A percentile compares a stretch with the other conserved stretches of the same genome.
phyloP scores from a whole-genome alignment of 2,888 invertebrate genomes.

The Athripsodes cinereus region DNA sequence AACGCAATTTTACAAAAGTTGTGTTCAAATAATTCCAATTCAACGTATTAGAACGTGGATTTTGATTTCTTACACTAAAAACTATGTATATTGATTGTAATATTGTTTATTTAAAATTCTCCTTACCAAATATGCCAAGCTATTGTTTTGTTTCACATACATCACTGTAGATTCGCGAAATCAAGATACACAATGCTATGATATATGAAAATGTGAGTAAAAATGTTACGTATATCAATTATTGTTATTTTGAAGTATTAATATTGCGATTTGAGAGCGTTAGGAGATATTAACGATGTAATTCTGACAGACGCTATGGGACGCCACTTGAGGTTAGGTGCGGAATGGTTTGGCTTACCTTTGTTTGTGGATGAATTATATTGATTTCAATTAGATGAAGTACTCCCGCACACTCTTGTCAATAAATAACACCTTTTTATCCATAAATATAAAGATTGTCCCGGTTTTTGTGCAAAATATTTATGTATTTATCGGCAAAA shows the following conservation, averaged over 20 bases:
- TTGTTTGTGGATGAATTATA: slow-evolving; percentile 52
- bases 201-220: neutral
- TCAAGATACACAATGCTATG: neutral
- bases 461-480: slow-evolving; percentile 51
- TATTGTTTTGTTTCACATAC: neutral
- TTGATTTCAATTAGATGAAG: slow-evolving; percentile 51
- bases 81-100: too few relatives aligned
- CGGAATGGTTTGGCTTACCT: slow-evolving; percentile 53
- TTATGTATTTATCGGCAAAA: slow-evolving; percentile 49
- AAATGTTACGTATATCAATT: neutral
- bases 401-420: slow-evolving; percentile 42
- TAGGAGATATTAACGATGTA: slow-evolving; percentile 34
- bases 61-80: too few relatives aligned
- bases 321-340: slow-evolving; percentile 47
- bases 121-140: neutral
- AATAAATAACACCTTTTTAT: slow-evolving; percentile 47
- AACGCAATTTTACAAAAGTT: too few relatives aligned
- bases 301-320: slow-evolving; percentile 52
- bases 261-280: neutral
- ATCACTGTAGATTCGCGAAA: neutral
- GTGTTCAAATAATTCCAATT: too few relatives aligned
- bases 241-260: too few relatives aligned
- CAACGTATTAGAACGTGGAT: too few relatives aligned
- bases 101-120: too few relatives aligned
- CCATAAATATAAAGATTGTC: slow-evolving; percentile 43